Evolutionary conservation across 2,113 vertebrate genomes (phyloP).

Genomic region (Crotalus viridis): DNA sequence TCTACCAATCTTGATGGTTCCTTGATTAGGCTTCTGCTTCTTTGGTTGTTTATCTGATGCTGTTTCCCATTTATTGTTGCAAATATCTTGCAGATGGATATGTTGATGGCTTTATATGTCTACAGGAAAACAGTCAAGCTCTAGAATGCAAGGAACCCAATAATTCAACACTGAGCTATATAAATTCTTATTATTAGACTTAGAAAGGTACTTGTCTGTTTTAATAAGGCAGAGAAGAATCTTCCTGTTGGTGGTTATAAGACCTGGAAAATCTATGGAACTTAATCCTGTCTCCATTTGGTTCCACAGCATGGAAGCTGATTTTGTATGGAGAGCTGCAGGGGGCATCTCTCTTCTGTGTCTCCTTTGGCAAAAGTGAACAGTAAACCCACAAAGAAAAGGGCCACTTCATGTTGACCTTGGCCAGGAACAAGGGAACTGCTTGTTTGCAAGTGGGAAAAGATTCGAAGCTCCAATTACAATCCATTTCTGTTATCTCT

Average conservation of each 20-base stretch:
- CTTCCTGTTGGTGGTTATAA: neutral
- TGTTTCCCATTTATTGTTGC: neutral
- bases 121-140: neutral
- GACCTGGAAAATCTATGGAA: neutral
- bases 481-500: neutral
- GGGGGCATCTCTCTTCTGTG: neutral
- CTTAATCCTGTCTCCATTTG: neutral
- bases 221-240: neutral
- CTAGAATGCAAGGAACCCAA: neutral
- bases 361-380: neutral
- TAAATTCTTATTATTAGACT: neutral
- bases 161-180: neutral
- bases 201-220: neutral
- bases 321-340: neutral
- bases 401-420: neutral
- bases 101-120: neutral
- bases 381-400: neutral
- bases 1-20: neutral
- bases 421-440: neutral
- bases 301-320: no score
- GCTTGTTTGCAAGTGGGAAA: neutral
- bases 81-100: neutral
- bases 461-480: neutral
- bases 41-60: neutral
- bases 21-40: neutral